A percentile compares a stretch with the other conserved stretches of the same genome.
Conservation (phyloP, 2,113 vertebrate species). For the Gobio gobio region DNA sequence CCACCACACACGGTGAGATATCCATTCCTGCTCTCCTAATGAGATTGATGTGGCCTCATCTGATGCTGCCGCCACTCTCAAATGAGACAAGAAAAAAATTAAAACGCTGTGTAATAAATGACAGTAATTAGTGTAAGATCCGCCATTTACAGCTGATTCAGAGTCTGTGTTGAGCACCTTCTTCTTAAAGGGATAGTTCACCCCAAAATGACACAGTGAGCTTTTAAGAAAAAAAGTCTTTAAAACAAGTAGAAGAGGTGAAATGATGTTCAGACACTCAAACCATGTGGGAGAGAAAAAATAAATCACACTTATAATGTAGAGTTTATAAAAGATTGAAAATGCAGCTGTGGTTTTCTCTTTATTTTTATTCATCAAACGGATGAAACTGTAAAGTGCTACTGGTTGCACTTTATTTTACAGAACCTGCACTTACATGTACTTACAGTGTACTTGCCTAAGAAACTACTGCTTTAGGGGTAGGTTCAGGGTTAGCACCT, state of each 20-base stretch:
- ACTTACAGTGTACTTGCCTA: too few relatives aligned
- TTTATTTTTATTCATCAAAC: neutral
- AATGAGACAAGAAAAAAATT: slow-evolving; percentile 25
- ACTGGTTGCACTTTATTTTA: too few relatives aligned
- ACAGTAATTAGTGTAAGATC: neutral
- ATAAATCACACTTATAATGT: neutral
- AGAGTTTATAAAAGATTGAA: neutral
- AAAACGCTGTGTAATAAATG: slow-evolving; percentile 37
- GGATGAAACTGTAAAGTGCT: neutral
- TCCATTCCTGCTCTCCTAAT: slow-evolving; percentile 63
- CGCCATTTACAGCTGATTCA: neutral
- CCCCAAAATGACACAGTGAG: neutral
- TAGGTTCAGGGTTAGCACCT: too few relatives aligned
- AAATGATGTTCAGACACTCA: neutral
- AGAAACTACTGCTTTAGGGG: too few relatives aligned
- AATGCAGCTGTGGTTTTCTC: neutral
- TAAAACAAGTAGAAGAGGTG: neutral
- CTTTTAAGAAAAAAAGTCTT: neutral
- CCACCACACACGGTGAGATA: slow-evolving; percentile 59
- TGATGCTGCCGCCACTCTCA: slow-evolving; percentile 9
- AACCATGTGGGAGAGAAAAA: neutral
- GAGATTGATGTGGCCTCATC: slow-evolving; percentile 71
- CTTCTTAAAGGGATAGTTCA: slow-evolving; percentile 4
- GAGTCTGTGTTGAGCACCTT: neutral
- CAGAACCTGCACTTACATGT: too few relatives aligned